Evolutionary conservation across 2,113 vertebrate species (phyloP), one percentile per base, ranked within the genome.

Genomic region (Platichthys stellatus): DNA sequence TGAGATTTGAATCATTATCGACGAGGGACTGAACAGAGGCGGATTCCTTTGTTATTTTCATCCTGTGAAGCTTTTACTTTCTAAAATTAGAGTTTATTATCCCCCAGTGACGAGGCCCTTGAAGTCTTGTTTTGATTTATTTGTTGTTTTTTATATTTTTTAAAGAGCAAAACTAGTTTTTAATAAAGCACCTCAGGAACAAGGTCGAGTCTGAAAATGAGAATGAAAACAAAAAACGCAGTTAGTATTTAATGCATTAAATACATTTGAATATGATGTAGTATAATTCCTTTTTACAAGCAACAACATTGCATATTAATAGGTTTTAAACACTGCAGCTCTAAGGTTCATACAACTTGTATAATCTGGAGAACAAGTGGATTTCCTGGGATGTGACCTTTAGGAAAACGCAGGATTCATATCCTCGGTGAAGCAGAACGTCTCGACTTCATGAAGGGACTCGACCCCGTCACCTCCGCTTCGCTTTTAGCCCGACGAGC

Each of bases 81-180:
- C 63, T 65, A 80, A 73, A 71, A 62, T 54, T 63, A 72, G 58
- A 31, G 1, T 69, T 70, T 76, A 68, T 63, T 43, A 38, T 76
- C 31, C 60, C 75, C 23, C 24, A 57, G 71, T 23, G 76, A 72
- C 11, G 54, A 69, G 21, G n/a, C 5, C n/a, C 4, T 3, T 24
- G 28, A 17, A 21, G 57, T 9, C 28, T 5, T 2, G 13, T 18
- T 21, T 21, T n/a, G 56, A 85, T 88, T 81, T 78, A 88, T 79
- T 5, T 5, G 0, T 84, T 84, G 70, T 89, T 80, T 21, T 10
- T 9, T 8, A 31, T 31, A 7, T 31, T 31, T 31, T 8, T 31
- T 31, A 31, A 31, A 21, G 20, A n/a, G 51, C 6, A 9, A 14
- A 8, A n/a, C 51, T 21, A 0, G 8, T 54, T 54, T 54, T 54